Conservation (phyloP, 2,888 invertebrate genomes). For the Choreutis nemorana region DNA sequence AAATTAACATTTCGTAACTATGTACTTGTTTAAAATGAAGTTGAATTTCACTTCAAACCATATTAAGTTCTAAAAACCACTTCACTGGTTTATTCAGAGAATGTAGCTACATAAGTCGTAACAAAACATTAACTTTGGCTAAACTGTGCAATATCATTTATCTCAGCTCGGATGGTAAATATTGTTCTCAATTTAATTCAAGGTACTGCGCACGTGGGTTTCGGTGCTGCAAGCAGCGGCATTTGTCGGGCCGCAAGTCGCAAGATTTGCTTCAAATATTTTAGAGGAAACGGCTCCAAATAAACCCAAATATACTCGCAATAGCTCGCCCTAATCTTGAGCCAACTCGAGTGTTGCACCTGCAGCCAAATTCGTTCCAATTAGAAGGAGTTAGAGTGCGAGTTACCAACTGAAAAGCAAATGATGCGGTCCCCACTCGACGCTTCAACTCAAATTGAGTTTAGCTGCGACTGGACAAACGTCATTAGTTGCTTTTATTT, state of each 20-base stretch:
- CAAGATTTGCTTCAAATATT: slow-evolving; percentile 57
- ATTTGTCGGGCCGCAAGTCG: slow-evolving; percentile 42
- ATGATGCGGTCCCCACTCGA: slow-evolving; percentile 62
- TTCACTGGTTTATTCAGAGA: slow-evolving; percentile 39
- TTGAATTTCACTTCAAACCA: too few relatives aligned
- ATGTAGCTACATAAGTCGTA: slow-evolving; percentile 52
- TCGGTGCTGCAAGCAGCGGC: slow-evolving; percentile 22
- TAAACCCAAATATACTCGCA: slow-evolving; percentile 54
- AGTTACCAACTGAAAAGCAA: slow-evolving; percentile 60
- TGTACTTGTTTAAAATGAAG: too few relatives aligned
- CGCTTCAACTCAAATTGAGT: slow-evolving; percentile 55
- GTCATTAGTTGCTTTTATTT: too few relatives aligned
- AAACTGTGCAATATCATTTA: slow-evolving; percentile 59
- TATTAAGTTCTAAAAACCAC: slow-evolving; percentile 20
- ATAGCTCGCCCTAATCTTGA: slow-evolving; percentile 62
- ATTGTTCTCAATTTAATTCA: slow-evolving; percentile 65
- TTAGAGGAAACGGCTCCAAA: slow-evolving; percentile 46
- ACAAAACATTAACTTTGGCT: slow-evolving; percentile 48
- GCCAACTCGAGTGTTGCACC: slow-evolving; percentile 63
- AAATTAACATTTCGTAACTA: too few relatives aligned
- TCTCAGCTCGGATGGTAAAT: slow-evolving; percentile 54
- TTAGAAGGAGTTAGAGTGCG: slow-evolving; percentile 62
- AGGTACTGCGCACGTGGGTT: slow-evolving; percentile 47
- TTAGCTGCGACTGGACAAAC: slow-evolving; percentile 49
- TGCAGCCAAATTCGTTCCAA: slow-evolving; percentile 66